Evolutionary conservation across 2,797 vertebrate genomes (phyloP).

Genomic region (Harpagifer antarcticus): DNA sequence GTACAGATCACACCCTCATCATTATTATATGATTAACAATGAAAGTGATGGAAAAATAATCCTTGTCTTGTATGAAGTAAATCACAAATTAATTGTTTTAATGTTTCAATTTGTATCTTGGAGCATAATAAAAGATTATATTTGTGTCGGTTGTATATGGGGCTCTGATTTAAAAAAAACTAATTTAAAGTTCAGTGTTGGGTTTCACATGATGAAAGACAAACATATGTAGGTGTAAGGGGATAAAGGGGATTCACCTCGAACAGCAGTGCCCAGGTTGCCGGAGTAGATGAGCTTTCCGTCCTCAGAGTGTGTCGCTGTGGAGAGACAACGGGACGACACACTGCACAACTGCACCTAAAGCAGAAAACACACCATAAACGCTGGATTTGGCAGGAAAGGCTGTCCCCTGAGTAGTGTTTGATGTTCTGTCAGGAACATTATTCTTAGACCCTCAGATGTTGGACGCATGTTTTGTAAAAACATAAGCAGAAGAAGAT

Average conservation of each 20-base stretch:
- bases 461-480: too few relatives aligned
- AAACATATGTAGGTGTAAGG: not conserved
- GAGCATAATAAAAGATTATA: not conserved
- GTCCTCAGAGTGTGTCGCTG: slow-evolving; percentile 20
- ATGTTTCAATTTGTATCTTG: not conserved
- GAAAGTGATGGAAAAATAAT: too few relatives aligned
- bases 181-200: not conserved
- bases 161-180: not conserved
- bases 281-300: slow-evolving; percentile 81
- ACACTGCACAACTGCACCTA: slow-evolving; percentile 22
- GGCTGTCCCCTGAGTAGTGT: not conserved
- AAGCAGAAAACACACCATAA: not conserved
- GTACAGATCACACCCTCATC: too few relatives aligned
- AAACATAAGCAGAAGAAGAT: too few relatives aligned
- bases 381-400: not conserved
- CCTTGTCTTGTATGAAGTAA: too few relatives aligned
- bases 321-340: slow-evolving; percentile 25
- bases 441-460: too few relatives aligned
- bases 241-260: slow-evolving; percentile 52
- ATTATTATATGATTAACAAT: too few relatives aligned
- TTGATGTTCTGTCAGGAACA: too few relatives aligned
- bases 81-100: too few relatives aligned
- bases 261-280: slow-evolving; percentile 68
- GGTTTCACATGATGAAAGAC: not conserved
- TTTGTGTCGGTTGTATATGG: not conserved